phyloP scores from a whole-genome alignment of 2,888 invertebrate genomes.

The Conchocele bisecta region DNA sequence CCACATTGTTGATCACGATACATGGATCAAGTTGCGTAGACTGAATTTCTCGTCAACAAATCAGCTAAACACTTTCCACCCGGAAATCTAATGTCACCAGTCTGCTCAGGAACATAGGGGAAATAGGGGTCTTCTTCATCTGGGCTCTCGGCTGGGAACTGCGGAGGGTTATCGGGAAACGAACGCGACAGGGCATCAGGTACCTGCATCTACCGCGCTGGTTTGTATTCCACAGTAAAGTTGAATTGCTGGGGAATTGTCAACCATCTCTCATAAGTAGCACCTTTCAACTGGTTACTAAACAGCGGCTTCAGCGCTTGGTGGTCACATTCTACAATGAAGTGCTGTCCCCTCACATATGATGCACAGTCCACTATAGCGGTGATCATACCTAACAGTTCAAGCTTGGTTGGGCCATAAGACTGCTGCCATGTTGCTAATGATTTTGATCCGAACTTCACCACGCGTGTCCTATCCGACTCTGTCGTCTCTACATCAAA shows the following conservation, averaged over 20 bases:
- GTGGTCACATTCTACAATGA: constrained; percentile 34
- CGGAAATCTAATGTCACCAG: neutral
- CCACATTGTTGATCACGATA: too few relatives aligned
- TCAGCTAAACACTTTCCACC: neutral
- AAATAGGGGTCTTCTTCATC: constrained; percentile 33
- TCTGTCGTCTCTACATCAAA: too few relatives aligned
- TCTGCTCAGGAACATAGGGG: constrained; percentile 27
- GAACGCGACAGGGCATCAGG: constrained; percentile 16
- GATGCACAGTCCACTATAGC: constrained; percentile 17
- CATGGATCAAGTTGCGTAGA: too few relatives aligned
- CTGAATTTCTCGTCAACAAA: too few relatives aligned
- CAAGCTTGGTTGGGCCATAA: constrained; percentile 22
- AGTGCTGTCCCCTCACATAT: constrained; percentile 3
- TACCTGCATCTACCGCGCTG: constrained; percentile 22
- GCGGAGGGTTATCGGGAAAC: neutral
- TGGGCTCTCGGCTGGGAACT: constrained; percentile 5
- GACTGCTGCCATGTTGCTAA: constrained; percentile 18
- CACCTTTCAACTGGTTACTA: neutral
- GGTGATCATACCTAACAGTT: constrained; percentile 24
- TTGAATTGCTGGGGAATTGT: constrained; percentile 16
- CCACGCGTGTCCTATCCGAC: constrained; percentile 9
- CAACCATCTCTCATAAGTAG: constrained; percentile 21
- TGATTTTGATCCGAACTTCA: constrained; percentile 32
- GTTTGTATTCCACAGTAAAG: constrained; percentile 11
- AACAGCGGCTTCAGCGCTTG: constrained; percentile 19